Evolutionary conservation across 1,140 invertebrate genomes (phyloP), one percentile per base, ranked within the genome.

Genomic region (Drosophila sp.): DNA sequence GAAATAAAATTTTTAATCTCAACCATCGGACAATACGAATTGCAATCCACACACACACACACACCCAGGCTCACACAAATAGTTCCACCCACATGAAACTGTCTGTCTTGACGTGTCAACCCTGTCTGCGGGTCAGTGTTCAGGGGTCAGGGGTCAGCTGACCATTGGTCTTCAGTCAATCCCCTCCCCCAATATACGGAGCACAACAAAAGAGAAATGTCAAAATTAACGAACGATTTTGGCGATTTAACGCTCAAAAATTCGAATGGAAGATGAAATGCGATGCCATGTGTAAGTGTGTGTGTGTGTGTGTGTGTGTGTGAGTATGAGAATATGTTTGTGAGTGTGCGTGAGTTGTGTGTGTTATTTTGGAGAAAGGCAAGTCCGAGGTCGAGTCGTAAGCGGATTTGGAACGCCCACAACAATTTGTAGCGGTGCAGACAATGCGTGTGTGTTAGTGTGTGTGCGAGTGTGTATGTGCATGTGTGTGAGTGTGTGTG

Each of bases 351-450:
- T 45, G 7, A 7, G 9, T 16, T 21, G 6, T 51, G 36, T 53
- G 7, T 40, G 21, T 46, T 46, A 21, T 51, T 29, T 27, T 40
- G 51, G 54, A 62, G 58, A 80, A 80, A 59, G 67, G 69, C 67
- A 53, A 80, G 64, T 45, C n/a, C 36, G 43, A 43, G 53, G 57
- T 54, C 41, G 50, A 78, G 41, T 54, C 69, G 63, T 90, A 91
- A 91, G 89, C 89, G 81, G 89, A 91, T 91, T 91, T 86, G 77
- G 59, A 86, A 90, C 89, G 89, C 89, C 81, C 89, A 91, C 89
- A 90, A 91, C 84, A 90, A 90, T 90, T 91, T 91, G 89, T 90
- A 86, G 87, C 72, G 79, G 89, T 61, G 64, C 73, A 53, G 50
- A 72, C 56, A 65, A 59, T 61, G 36, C 0, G 41, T 53, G 48